phyloP scores from a whole-genome alignment of 1,140 invertebrate genomes.

The Asobara japonica region DNA sequence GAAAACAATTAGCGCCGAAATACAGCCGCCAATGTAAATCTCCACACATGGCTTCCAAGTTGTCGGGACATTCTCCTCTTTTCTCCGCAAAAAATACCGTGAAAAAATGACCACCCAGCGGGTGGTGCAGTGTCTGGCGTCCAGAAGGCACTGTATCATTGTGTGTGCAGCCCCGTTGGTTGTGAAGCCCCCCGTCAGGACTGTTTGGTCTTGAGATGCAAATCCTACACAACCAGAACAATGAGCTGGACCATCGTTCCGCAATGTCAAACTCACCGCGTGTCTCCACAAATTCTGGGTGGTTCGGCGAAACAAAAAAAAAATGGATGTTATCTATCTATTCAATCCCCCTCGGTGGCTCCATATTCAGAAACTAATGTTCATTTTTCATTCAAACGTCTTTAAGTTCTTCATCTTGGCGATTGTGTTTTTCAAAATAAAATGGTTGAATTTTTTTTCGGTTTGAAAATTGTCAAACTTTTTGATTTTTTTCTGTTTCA shows the following conservation, averaged over 20 bases:
- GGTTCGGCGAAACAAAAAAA: not conserved
- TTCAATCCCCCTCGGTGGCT: not conserved
- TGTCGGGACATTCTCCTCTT: constrained; percentile 34
- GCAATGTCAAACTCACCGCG: not conserved
- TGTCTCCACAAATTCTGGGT: not conserved
- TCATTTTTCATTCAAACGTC: too few relatives aligned
- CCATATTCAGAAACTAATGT: too few relatives aligned
- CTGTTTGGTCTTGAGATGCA: constrained; percentile 50
- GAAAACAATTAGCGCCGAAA: constrained; percentile 12
- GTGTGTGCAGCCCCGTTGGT: not conserved
- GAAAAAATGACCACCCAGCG: constrained; percentile 29
- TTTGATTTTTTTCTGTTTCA: too few relatives aligned
- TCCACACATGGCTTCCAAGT: constrained; percentile 44
- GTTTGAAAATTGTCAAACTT: too few relatives aligned
- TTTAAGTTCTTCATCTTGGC: too few relatives aligned
- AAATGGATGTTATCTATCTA: not conserved
- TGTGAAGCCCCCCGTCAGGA: constrained; percentile 1
- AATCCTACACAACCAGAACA: constrained; percentile 37
- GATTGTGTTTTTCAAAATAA: too few relatives aligned
- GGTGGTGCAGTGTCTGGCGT: constrained; percentile 21
- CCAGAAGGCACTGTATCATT: constrained; percentile 24
- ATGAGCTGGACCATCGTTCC: not conserved
- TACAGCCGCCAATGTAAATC: constrained; percentile 32
- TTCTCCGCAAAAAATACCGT: not conserved
- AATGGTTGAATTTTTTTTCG: too few relatives aligned